Conservation (phyloP, 2,797 vertebrate genomes). For the Gallinago stenura region DNA sequence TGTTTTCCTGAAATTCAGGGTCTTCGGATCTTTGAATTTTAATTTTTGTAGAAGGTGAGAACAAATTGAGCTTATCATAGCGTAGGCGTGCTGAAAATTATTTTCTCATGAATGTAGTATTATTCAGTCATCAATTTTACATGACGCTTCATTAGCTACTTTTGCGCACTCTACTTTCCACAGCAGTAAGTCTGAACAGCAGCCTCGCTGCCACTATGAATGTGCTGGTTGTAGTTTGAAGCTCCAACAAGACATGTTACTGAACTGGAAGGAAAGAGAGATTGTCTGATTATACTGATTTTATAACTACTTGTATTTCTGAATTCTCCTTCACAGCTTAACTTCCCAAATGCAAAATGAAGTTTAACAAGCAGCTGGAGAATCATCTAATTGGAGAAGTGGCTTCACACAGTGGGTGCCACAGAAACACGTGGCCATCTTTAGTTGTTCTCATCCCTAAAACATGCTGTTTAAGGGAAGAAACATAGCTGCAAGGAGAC, state of each 20-base stretch:
- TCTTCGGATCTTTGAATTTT: neutral
- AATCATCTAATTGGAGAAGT: neutral
- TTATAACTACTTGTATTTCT: neutral
- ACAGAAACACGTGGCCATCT: neutral
- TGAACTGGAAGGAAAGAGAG: neutral
- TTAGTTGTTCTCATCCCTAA: neutral
- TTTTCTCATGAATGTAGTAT: neutral
- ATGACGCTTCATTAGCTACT: neutral
- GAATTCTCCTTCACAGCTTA: neutral
- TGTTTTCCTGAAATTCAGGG: neutral
- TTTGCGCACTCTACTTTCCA: neutral
- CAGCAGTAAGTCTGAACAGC: neutral
- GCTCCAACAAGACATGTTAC: neutral
- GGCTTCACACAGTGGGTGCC: neutral
- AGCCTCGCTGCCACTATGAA: neutral
- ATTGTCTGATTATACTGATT: neutral
- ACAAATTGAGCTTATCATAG: neutral
- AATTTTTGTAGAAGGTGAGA: neutral
- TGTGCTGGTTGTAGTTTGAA: rapidly evolving
- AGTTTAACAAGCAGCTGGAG: neutral
- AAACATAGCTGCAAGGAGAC: neutral
- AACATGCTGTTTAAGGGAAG: neutral
- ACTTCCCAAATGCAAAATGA: neutral
- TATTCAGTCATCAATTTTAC: neutral
- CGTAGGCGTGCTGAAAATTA: neutral